Percentiles rank a stretch among this genome's conserved stretches.
phyloP scores from a whole-genome alignment of 37 sponge, comb jelly and placozoan species.

The Cladorhizidae sp. region DNA sequence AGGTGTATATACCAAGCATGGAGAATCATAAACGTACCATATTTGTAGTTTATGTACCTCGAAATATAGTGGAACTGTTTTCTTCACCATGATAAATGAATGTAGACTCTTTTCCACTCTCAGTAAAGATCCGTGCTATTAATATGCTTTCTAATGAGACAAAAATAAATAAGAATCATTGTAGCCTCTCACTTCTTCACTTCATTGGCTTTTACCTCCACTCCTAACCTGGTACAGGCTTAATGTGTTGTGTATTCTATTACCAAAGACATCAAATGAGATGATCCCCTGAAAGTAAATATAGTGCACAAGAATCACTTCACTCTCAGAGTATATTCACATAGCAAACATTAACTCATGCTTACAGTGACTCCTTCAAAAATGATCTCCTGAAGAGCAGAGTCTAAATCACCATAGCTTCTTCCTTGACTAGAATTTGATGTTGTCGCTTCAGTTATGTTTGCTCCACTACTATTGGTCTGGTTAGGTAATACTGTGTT shows the following conservation, averaged over 20 bases:
- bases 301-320: too few species aligned
- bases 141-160: background rate
- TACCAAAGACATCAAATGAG: background rate
- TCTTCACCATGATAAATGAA: background rate
- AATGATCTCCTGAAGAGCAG: background rate
- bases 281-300: background rate
- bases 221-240: background rate
- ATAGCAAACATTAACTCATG: background rate
- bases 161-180: background rate
- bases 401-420: background rate
- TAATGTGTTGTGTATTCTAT: background rate
- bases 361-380: background rate
- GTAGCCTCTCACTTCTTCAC: background rate
- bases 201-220: background rate
- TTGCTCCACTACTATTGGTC: background rate
- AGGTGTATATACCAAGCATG: too few species aligned
- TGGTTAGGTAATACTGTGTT: background rate
- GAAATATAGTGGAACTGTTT: background rate
- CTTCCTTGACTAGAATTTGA: background rate
- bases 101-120: background rate
- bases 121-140: background rate
- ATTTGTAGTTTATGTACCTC: too few species aligned
- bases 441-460: too few species aligned
- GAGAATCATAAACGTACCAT: too few species aligned
- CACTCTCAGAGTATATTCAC: too few species aligned